Conservation (phyloP, 2,113 vertebrate species). For the Cyprinus carpio region DNA sequence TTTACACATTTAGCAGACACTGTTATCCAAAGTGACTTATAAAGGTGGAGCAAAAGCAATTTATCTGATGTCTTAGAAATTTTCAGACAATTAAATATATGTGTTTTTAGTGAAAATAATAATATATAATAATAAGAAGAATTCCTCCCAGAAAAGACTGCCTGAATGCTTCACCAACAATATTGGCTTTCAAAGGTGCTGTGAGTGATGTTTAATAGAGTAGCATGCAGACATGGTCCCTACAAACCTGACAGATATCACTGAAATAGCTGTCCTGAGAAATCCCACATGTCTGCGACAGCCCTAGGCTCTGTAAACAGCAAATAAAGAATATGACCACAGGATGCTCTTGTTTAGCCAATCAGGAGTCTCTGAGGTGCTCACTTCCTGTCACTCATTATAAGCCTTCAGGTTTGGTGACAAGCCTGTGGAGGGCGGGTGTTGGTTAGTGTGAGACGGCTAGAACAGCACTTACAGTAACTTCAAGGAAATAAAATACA, state of each 20-base stretch:
- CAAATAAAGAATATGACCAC: slow-evolving; percentile 12
- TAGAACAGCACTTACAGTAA: neutral
- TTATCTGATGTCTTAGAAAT: neutral
- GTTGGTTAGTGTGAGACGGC: neutral
- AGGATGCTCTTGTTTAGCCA: slow-evolving; percentile 18
- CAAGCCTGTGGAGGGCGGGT: neutral
- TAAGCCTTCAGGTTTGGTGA: neutral
- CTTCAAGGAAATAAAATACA: neutral
- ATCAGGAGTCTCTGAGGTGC: neutral
- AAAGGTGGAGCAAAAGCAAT: no score
- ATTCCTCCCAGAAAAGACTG: neutral
- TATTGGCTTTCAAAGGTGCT: neutral
- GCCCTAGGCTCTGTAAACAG: slow-evolving; percentile 22
- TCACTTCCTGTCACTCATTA: slow-evolving; percentile 21
- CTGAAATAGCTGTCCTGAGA: slow-evolving; percentile 36
- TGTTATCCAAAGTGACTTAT: no score
- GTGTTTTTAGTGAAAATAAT: neutral
- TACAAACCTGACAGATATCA: slow-evolving; percentile 23
- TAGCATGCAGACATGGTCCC: neutral
- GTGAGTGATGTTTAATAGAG: slow-evolving; percentile 18
- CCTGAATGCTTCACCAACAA: neutral
- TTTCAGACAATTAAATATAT: neutral
- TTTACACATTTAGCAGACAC: no score
- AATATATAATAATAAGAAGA: no score
- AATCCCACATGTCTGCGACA: slow-evolving; percentile 20